These are phyloP conservation scores for Bombus soroeensis DNA, from an alignment of 1,140 invertebrate genomes.

Conservation along the genomic window DNA sequence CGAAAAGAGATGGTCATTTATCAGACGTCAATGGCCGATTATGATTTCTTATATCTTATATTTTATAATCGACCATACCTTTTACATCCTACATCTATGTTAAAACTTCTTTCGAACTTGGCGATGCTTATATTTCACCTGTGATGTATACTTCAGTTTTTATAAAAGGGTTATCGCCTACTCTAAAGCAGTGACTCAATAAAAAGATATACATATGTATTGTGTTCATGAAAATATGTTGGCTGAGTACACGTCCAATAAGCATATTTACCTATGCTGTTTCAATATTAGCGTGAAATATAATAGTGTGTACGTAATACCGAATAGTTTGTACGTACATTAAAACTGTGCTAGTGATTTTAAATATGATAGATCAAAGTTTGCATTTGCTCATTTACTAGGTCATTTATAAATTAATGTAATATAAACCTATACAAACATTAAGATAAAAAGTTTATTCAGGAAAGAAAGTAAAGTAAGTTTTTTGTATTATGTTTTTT, in stretches of 20 bases:
- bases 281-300: background rate
- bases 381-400: background rate
- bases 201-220: background rate
- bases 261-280: background rate
- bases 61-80: too few species aligned
- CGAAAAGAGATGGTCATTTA: background rate
- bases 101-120: background rate
- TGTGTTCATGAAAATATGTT: constrained; percentile 5
- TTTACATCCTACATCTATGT: background rate
- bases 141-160: background rate
- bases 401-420: background rate
- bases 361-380: background rate
- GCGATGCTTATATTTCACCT: background rate
- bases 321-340: constrained; percentile 36
- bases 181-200: background rate
- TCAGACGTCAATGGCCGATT: background rate
- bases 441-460: background rate
- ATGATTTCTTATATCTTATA: too few species aligned
- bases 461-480: background rate
- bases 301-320: constrained; percentile 40
- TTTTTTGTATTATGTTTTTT: background rate
- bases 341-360: background rate
- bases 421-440: background rate
- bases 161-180: background rate
- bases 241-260: background rate